phyloP scores from a whole-genome alignment of 2,888 invertebrate genomes.

The Drosophila mayaguana region DNA sequence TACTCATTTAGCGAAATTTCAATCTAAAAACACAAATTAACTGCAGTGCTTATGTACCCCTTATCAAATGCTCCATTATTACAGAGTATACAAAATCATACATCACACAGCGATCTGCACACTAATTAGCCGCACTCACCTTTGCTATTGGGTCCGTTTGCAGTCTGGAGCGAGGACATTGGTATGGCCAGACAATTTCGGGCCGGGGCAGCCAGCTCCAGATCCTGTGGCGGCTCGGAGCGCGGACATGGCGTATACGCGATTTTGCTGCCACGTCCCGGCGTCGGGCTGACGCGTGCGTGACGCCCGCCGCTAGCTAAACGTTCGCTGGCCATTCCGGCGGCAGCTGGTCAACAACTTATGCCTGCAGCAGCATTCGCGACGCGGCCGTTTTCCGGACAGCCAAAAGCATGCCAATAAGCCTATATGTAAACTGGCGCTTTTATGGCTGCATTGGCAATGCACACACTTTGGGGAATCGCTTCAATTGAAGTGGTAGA shows the following conservation, averaged over 20 bases:
- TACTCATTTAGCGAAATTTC: not conserved
- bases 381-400: slow-evolving; percentile 2
- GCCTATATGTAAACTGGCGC: slow-evolving; percentile 13
- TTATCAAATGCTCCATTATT: not conserved
- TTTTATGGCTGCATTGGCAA: slow-evolving; percentile 28
- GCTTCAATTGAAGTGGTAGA: slow-evolving; percentile 12
- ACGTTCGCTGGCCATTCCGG: slow-evolving; percentile 69
- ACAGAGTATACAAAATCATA: not conserved
- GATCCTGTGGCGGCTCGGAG: slow-evolving; percentile 84
- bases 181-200: slow-evolving; percentile 85
- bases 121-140: slow-evolving; percentile 65
- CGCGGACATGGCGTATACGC: slow-evolving; percentile 85
- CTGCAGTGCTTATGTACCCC: not conserved
- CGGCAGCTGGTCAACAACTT: slow-evolving; percentile 9
- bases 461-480: slow-evolving; percentile 20
- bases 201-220: slow-evolving; percentile 65
- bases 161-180: slow-evolving; percentile 84
- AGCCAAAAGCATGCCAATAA: slow-evolving; percentile 14
- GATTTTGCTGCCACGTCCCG: slow-evolving; percentile 84
- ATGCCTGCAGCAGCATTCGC: slow-evolving; percentile 15
- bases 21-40: not conserved
- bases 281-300: slow-evolving; percentile 84
- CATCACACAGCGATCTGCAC: not conserved
- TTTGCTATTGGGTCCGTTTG: slow-evolving; percentile 73
- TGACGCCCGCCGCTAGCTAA: slow-evolving; percentile 75